Base-by-base conservation (phyloP, 2,888 invertebrate species). In the Cephonodes hylas region DNA sequence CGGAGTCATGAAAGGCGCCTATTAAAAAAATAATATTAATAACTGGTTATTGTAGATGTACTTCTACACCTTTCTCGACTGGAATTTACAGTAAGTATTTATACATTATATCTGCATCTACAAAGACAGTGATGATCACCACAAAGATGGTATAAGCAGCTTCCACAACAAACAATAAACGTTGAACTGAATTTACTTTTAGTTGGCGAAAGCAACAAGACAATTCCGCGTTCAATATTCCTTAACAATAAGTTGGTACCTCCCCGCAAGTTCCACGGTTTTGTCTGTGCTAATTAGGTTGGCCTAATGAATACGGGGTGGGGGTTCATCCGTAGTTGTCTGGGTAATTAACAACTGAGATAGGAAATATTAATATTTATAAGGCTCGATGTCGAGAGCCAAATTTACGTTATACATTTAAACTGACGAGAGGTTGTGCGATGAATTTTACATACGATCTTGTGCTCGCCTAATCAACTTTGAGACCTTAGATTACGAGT, bases 291-390 rank as follows among this genome's bases (percentile, higher is more conserved):
- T 89, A 89, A 90, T 90, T 85, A 90, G 85, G 83, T 89, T 84
- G 79, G 75, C 78, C 79, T 89, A 85, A 89, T 89, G 84, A 89
- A 89, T 86, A 89, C 84, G 81, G 83, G 83, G 80, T 71, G 78
- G 77, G 64, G 82, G 81, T 83, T 86, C 82, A 85, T 83, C 84
- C 83, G 79, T 84, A 88, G 86, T 87, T 87, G 84, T 86, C 85
- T 83, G 81, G 82, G 78, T 87, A 89, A 90, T 89, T 89, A 89
- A 87, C 85, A 85, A 80, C 85, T 80, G 79, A 88, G 86, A 87
- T 87, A 85, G 81, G 84, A 87, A 86, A 86, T 88, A 89, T 90
- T 90, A 90, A 90, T 89, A 91, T 89, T 88, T 88, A 89, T 89
- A 88, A 89, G 84, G 70, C 70, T 64, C 74, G 73, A 72, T 77